Conservation (phyloP, 2,888 invertebrate genomes). For the Diloba caeruleocephala region DNA sequence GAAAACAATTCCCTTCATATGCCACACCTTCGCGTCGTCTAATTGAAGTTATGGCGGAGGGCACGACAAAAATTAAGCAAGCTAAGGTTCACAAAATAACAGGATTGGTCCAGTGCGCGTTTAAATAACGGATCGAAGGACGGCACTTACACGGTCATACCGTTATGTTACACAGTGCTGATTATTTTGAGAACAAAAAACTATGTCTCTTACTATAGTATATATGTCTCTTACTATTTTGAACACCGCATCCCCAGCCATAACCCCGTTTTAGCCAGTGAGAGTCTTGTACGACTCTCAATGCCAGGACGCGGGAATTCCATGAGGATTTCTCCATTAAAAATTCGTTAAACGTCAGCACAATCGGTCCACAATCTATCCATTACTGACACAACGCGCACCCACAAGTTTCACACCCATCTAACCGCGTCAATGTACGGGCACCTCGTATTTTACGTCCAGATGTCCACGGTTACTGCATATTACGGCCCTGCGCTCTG, state of each 20-base stretch:
- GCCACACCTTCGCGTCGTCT: slow-evolving; percentile 33
- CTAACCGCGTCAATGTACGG: slow-evolving; percentile 42
- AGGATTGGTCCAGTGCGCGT: slow-evolving; percentile 47
- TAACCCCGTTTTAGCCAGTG: no score
- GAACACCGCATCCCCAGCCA: no score
- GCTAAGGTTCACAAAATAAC: slow-evolving; percentile 55
- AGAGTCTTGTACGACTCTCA: no score
- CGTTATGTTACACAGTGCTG: slow-evolving; percentile 29
- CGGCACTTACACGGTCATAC: slow-evolving; percentile 53
- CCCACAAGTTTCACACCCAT: slow-evolving; percentile 33
- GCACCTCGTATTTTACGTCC: slow-evolving; percentile 59
- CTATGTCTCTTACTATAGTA: background rate
- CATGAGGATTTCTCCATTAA: no score
- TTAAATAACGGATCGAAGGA: slow-evolving; percentile 52
- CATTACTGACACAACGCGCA: slow-evolving; percentile 36
- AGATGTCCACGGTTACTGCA: slow-evolving; percentile 57
- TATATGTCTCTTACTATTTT: no score
- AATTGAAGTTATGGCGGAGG: slow-evolving; percentile 43
- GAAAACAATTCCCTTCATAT: slow-evolving; percentile 42
- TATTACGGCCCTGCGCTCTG: slow-evolving; percentile 48
- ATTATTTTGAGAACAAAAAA: background rate
- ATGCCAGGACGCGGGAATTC: no score
- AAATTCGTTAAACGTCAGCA: slow-evolving; percentile 2
- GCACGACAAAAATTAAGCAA: slow-evolving; percentile 59
- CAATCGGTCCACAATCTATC: slow-evolving; percentile 23